Evolutionary conservation across 2,888 invertebrate genomes (phyloP).

Genomic region (Minunthozetes semirufus): DNA sequence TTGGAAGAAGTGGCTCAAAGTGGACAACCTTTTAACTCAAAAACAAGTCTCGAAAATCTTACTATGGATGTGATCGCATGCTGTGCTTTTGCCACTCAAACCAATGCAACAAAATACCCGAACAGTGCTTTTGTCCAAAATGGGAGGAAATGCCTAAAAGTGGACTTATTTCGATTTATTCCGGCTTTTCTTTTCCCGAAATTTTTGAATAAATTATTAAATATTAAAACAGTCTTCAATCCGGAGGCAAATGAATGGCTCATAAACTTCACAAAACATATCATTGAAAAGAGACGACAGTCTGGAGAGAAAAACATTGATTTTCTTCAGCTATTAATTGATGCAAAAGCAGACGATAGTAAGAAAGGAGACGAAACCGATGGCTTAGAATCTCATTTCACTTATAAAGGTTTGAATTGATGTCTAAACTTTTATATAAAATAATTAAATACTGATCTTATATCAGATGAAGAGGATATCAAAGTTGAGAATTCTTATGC

Average conservation of each 20-base stretch:
- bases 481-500: not conserved
- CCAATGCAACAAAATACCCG: conserved; percentile 47
- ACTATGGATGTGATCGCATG: conserved; percentile 59
- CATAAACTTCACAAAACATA: not conserved
- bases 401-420: too few species aligned
- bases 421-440: not conserved
- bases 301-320: not conserved
- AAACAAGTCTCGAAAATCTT: conserved; percentile 53
- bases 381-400: not conserved
- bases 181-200: not conserved
- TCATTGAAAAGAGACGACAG: not conserved
- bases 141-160: too few species aligned
- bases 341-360: not conserved
- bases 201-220: not conserved
- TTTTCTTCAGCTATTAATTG: conserved; percentile 28
- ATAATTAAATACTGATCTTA: not conserved
- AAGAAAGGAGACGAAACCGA: not conserved
- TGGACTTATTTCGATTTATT: too few species aligned
- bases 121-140: conserved; percentile 35
- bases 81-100: conserved; percentile 59
- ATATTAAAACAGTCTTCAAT: not conserved
- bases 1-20: not conserved
- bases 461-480: not conserved
- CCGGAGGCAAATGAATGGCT: not conserved
- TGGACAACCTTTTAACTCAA: conserved; percentile 5